Percentiles rank a stretch among this genome's conserved stretches.
Evolutionary conservation across 30 jellyfish, hydroid and myxozoan species (phyloP).

Genomic region (Turritopsis dohrnii): DNA sequence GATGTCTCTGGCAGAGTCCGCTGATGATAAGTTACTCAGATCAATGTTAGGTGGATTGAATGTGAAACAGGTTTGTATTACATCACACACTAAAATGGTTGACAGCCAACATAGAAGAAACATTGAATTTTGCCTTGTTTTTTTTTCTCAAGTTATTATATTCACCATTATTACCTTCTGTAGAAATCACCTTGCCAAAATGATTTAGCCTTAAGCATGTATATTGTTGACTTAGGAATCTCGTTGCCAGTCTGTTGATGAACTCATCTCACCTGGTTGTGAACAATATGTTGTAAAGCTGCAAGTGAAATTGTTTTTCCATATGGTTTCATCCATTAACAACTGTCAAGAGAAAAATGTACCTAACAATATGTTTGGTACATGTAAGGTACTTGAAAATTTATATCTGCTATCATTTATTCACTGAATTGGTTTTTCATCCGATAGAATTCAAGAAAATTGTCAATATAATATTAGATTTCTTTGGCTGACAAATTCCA

Average conservation of each 20-base stretch:
- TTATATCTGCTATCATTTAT: neutral
- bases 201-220: neutral
- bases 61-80: neutral
- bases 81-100: neutral
- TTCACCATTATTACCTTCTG: too few species aligned
- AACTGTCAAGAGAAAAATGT: neutral
- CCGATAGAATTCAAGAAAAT: too few species aligned
- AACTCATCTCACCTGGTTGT: neutral
- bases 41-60: neutral
- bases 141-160: too few species aligned
- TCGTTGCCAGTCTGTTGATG: neutral
- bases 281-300: neutral
- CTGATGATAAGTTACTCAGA: neutral
- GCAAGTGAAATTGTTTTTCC: neutral
- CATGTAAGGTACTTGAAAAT: neutral
- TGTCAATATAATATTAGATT: too few species aligned
- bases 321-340: neutral
- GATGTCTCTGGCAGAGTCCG: neutral
- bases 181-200: too few species aligned
- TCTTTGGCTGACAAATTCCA: neutral
- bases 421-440: neutral
- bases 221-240: constrained; percentile 1
- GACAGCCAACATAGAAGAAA: too few species aligned
- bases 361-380: neutral
- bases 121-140: neutral